Conservation (phyloP, 2,888 invertebrate genomes). For the Clitarchus hookeri region DNA sequence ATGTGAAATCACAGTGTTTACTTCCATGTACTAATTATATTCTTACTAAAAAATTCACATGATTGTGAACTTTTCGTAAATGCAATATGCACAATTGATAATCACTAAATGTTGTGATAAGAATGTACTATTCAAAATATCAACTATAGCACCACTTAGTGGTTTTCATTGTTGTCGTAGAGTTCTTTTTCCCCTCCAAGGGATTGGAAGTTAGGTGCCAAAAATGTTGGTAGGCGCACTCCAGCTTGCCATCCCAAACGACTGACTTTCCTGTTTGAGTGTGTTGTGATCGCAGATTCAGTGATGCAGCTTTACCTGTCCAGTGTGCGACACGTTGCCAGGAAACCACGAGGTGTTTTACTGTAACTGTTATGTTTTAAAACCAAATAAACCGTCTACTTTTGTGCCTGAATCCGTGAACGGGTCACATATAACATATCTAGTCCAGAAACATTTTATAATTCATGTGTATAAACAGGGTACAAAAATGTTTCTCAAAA, state of each 20-base stretch:
- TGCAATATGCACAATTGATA: not conserved
- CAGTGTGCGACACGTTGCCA: not conserved
- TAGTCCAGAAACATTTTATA: conserved; percentile 25
- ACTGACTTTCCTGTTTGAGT: not conserved
- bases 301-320: not conserved
- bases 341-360: not conserved
- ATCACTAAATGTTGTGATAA: not conserved
- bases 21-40: too few species aligned
- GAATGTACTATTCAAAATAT: not conserved
- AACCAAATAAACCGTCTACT: conserved; percentile 17
- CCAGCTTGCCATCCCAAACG: not conserved
- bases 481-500: conserved; percentile 8
- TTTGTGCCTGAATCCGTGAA: conserved; percentile 22
- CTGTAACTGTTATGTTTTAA: not conserved
- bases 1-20: too few species aligned
- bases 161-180: not conserved
- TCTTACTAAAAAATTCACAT: too few species aligned
- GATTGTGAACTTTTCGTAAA: too few species aligned
- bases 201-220: not conserved
- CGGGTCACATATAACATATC: conserved; percentile 25
- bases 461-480: conserved; percentile 9
- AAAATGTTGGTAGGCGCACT: not conserved
- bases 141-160: not conserved
- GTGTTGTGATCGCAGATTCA: conserved; percentile 14
- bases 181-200: not conserved